Conservation (phyloP, 2,113 vertebrate genomes). For the Tautogolabrus adspersus region DNA sequence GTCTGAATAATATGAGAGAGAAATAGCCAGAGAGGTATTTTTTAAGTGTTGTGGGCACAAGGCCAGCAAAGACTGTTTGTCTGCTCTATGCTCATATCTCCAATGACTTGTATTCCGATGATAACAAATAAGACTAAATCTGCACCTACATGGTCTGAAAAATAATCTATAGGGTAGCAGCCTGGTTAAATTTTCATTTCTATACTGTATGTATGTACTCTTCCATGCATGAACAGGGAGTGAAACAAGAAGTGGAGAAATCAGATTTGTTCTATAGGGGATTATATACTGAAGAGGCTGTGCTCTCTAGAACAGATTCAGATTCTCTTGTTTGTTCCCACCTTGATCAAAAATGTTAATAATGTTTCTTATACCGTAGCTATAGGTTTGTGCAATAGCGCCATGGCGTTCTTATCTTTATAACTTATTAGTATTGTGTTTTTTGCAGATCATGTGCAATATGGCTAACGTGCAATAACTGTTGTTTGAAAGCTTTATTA, state of each 20-base stretch:
- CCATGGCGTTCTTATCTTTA: too few species aligned
- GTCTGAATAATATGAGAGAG: conserved; percentile 17
- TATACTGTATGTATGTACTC: background rate
- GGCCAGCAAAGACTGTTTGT: conserved; percentile 43
- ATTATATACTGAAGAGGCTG: background rate
- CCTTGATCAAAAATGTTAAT: too few species aligned
- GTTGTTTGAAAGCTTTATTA: too few species aligned
- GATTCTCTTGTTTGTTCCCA: background rate
- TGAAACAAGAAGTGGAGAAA: background rate
- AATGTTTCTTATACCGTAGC: too few species aligned
- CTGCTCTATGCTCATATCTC: conserved; percentile 31
- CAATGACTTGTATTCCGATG: conserved; percentile 45
- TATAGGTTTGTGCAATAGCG: too few species aligned
- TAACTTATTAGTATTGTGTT: too few species aligned
- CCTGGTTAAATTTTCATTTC: conserved; percentile 28
- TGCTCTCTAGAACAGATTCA: background rate
- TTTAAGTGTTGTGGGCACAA: conserved; percentile 56
- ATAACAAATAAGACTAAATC: conserved; percentile 62
- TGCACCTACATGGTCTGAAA: conserved; percentile 43
- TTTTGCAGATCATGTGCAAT: too few species aligned
- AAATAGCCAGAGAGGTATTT: conserved; percentile 21
- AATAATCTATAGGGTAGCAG: conserved; percentile 31
- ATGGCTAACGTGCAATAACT: too few species aligned
- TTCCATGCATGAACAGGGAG: conserved; percentile 28
- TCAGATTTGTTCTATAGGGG: conserved; percentile 6